Conservation (phyloP, 2,888 invertebrate species). For the Leucoptera coffeella region DNA sequence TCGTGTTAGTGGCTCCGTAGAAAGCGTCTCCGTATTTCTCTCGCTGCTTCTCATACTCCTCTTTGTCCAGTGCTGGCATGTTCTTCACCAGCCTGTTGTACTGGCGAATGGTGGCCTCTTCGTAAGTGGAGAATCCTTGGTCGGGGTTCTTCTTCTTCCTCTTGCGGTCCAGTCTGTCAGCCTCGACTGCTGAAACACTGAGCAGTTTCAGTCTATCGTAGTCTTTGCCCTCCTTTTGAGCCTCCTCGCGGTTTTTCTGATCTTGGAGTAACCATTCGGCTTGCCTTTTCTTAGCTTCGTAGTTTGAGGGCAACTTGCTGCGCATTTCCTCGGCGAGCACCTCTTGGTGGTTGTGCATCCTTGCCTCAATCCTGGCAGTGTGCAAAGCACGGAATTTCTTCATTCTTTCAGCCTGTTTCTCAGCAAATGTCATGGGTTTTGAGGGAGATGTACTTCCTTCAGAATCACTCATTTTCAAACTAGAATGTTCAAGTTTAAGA, state of each 20-base stretch:
- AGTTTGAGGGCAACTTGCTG: constrained; percentile 87
- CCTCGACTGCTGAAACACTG: constrained; percentile 84
- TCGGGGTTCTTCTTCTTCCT: constrained; percentile 93
- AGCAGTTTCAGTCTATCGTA: constrained; percentile 85
- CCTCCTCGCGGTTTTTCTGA: constrained; percentile 74
- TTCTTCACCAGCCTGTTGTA: constrained; percentile 81
- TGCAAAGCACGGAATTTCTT: constrained; percentile 69
- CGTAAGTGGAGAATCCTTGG: constrained; percentile 88
- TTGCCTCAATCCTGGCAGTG: constrained; percentile 78
- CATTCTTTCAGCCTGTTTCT: constrained; percentile 72
- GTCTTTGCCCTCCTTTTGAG: constrained; percentile 72
- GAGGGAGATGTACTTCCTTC: constrained; percentile 14
- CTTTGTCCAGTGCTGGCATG: constrained; percentile 79
- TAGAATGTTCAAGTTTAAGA: not conserved
- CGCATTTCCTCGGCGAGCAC: constrained; percentile 94
- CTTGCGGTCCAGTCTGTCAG: constrained; percentile 75
- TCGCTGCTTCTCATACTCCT: constrained; percentile 77
- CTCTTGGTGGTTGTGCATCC: constrained; percentile 89
- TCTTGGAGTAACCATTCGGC: constrained; percentile 93
- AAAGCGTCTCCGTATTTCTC: constrained; percentile 88
- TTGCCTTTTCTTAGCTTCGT: constrained; percentile 84
- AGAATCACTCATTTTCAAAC: constrained; percentile 24
- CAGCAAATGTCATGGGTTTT: constrained; percentile 44
- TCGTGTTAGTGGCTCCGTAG: constrained; percentile 87
- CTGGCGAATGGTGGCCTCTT: constrained; percentile 82